Evolutionary conservation across 2,797 vertebrate genomes (phyloP).

Genomic region (Sandelia bainsii): DNA sequence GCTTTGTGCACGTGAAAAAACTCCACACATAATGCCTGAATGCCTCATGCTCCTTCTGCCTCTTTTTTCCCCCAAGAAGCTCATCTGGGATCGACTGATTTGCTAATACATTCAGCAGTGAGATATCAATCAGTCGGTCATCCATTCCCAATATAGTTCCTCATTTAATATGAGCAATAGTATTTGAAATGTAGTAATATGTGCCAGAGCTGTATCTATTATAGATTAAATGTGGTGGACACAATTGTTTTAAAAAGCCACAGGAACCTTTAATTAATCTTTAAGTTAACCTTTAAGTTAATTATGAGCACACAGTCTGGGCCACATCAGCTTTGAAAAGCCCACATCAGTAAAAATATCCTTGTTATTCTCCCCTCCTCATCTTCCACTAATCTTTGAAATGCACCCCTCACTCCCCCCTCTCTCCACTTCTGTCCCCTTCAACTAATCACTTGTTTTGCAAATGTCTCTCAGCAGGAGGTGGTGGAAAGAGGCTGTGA

Average conservation of each 20-base stretch:
- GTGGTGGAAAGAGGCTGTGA: slow-evolving; percentile 49
- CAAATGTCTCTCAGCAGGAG: slow-evolving; percentile 69
- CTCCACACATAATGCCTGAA: background rate
- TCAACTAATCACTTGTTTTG: slow-evolving; percentile 74
- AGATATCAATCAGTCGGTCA: background rate
- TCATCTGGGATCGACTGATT: background rate
- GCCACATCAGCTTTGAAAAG: slow-evolving; percentile 14
- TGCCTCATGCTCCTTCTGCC: slow-evolving; percentile 3
- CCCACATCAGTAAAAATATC: slow-evolving; percentile 9
- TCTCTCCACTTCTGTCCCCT: slow-evolving; percentile 28
- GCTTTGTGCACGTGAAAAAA: slow-evolving; percentile 20
- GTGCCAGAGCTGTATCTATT: background rate
- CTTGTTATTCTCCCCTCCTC: slow-evolving; percentile 6
- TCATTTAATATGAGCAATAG: background rate
- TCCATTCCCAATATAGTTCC: background rate
- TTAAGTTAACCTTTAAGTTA: background rate
- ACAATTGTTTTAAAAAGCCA: background rate
- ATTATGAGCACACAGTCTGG: background rate
- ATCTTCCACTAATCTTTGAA: slow-evolving; percentile 50
- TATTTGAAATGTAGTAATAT: background rate
- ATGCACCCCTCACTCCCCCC: slow-evolving; percentile 16
- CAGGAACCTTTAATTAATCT: background rate
- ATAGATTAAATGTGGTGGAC: background rate
- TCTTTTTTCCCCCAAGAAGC: background rate
- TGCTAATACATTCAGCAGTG: background rate